Base-by-base conservation (phyloP, 2,797 vertebrate species). In the Amazona finschi region DNA sequence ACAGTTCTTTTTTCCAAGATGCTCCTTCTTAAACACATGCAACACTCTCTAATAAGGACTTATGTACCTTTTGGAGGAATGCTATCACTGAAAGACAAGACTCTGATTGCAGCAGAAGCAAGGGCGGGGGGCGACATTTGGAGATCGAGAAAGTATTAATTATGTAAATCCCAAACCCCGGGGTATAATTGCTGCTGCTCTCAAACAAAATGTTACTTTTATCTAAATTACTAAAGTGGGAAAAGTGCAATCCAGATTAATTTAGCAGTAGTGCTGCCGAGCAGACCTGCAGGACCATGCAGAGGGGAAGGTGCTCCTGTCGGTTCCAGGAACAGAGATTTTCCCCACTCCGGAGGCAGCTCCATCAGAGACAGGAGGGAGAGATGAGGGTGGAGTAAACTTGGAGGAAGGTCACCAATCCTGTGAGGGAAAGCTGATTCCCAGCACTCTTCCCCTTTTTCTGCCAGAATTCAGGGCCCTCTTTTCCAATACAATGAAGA, bases 131-230 rank as follows among this genome's bases (percentile, higher is more conserved):
- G 71, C 36, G 17, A 28, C 73, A n/a, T 85, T 94, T 88, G 96
- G 95, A 95, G 96, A 97, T 81, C 1, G 84, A 97, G 97, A 95
- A 97, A 95, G 91, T 93, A 94, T 97, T 97, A 97, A 97, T 97
- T 94, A 97, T 89, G 95, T 93, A 97, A 97, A 97, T 98, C 96
- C 92, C 96, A 91, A 97, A 95, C 95, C 97, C 95, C 90, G 44
- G 69, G 55, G 97, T 95, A 76, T 97, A 97, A 97, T 97, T 97
- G 97, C 97, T 91, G 96, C 95, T 91, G 96, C 97, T 97, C 97
- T 98, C 97, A 94, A 97, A 97, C 97, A 97, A 98, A 98, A 97
- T 96, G 97, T 96, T 97, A 97, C 97, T 98, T 97, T 98, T 97
- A 97, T 97, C 97, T 97, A 95, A 97, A 97, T 97, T 90, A 89